A percentile compares a stretch with the other conserved stretches of the same genome.
Evolutionary conservation across 2,888 invertebrate genomes (phyloP).

Genomic region (Tipula helvola): DNA sequence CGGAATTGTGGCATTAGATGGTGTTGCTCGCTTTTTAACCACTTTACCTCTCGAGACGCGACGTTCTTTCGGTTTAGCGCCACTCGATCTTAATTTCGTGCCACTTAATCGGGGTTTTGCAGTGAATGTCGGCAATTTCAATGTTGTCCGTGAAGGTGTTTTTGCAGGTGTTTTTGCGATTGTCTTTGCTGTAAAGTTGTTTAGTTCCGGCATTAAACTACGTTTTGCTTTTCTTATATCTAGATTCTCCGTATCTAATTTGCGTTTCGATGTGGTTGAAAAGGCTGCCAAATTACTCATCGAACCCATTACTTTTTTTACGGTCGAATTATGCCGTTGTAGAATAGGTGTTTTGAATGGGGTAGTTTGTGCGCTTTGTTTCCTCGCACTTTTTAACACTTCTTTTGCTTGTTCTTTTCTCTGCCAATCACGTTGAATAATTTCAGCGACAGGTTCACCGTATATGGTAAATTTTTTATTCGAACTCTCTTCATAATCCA

Average conservation of each 20-base stretch:
- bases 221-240: slow-evolving; percentile 25
- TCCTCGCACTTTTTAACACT: slow-evolving; percentile 35
- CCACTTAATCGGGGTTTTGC: neutral
- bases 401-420: slow-evolving; percentile 34
- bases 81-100: slow-evolving; percentile 21
- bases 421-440: slow-evolving; percentile 49
- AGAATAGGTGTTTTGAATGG: slow-evolving; percentile 18
- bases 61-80: slow-evolving; percentile 20
- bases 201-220: slow-evolving; percentile 24
- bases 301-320: slow-evolving; percentile 24
- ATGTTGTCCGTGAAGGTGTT: slow-evolving; percentile 21
- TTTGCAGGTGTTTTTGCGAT: slow-evolving; percentile 9
- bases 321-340: slow-evolving; percentile 16
- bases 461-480: slow-evolving; percentile 46
- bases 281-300: slow-evolving; percentile 11
- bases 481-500: slow-evolving; percentile 40
- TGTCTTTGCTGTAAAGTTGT: slow-evolving; percentile 14
- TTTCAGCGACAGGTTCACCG: slow-evolving; percentile 48
- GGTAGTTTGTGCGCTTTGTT: slow-evolving; percentile 17
- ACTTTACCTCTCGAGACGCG: slow-evolving; percentile 18
- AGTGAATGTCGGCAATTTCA: slow-evolving; percentile 18
- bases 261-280: slow-evolving; percentile 16
- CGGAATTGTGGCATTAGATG: slow-evolving; percentile 5
- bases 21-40: slow-evolving; percentile 13
- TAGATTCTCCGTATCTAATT: neutral